Conservation (phyloP, 2,113 vertebrate species). For the Alligator mississippiensis region DNA sequence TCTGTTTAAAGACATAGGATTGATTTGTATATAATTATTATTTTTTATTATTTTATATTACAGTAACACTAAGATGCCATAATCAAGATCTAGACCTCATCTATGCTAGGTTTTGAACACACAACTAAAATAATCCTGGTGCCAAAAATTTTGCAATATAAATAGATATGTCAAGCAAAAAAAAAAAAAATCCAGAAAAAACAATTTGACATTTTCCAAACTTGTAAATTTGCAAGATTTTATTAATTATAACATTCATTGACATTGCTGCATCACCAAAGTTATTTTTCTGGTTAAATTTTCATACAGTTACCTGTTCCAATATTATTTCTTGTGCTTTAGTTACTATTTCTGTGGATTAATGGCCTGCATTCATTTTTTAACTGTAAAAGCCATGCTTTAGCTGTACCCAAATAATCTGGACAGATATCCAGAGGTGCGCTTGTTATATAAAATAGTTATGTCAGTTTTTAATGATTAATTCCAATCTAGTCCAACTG, state of each 20-base stretch:
- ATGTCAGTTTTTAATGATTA: slow-evolving; percentile 24
- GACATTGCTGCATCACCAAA: not conserved
- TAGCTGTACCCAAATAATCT: not conserved
- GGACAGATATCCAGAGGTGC: not conserved
- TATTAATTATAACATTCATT: not conserved
- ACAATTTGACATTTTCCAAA: not conserved
- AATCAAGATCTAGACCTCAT: not conserved
- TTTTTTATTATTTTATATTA: not conserved
- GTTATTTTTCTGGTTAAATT: not conserved
- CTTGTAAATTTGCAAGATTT: not conserved
- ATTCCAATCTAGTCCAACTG: slow-evolving; percentile 19
- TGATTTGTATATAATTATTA: not conserved
- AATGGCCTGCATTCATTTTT: not conserved
- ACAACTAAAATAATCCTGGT: too few relatives aligned
- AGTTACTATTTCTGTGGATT: not conserved
- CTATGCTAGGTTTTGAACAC: not conserved
- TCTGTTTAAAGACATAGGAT: not conserved
- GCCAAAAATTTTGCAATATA: not conserved
- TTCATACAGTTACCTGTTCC: not conserved
- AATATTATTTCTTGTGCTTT: not conserved
- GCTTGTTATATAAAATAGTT: slow-evolving; percentile 29
- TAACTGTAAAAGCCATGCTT: not conserved
- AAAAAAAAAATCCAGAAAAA: not conserved
- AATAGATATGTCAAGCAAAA: not conserved
- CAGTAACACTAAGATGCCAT: not conserved